Evolutionary conservation across 2,888 invertebrate species (phyloP), one percentile per base, ranked within the genome.

Genomic region (Nycteola revayana): DNA sequence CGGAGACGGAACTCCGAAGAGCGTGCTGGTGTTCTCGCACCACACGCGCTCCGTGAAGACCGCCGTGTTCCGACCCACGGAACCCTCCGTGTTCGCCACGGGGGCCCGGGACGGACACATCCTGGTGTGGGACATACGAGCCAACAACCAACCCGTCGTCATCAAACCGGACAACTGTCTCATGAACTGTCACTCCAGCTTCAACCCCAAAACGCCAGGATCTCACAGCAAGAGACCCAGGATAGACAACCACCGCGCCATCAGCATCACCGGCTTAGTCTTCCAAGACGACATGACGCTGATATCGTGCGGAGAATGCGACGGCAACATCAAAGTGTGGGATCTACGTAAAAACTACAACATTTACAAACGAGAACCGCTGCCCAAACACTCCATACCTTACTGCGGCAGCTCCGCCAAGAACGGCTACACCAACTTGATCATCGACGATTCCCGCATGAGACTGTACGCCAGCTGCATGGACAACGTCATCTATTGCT

Each of bases 21-120:
- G 77, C 1, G 67, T 85, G 0, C 86, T 90, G 11, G 81, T 89
- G n/a, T 97, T 96, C 73, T 89, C 91, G 29, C 94, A 93, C 0
- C 97, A 97, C 75, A 91, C 92, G 0, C 90, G 94, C 37, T 96
- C 96, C 7, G 94, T 98, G 0, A 96, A 96, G 76, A 94, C 94
- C 1, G 94, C 94, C 0, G 93, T 92, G 1, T 95, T 95, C 66
- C 90, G 93, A 6, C 93, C 92, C 26, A 79, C 90, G 4, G 94
- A 94, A 81, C 73, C 90, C 54, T 92, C 92, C 33, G 92, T 96
- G 1, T 96, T 97, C 84, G 96, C 96, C 0, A 95, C 96, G 0
- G 97, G 97, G 9, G 94, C 95, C 0, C 87, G 97, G 18, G 97
- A 98, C 80, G 97, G 97, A 0, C 93, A 93, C 54, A 94, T 97